A percentile compares a stretch with the other conserved stretches of the same genome.
These are phyloP conservation scores for Hiodon tergisus DNA, from an alignment of 2,113 vertebrate species.

Conservation along the genomic window DNA sequence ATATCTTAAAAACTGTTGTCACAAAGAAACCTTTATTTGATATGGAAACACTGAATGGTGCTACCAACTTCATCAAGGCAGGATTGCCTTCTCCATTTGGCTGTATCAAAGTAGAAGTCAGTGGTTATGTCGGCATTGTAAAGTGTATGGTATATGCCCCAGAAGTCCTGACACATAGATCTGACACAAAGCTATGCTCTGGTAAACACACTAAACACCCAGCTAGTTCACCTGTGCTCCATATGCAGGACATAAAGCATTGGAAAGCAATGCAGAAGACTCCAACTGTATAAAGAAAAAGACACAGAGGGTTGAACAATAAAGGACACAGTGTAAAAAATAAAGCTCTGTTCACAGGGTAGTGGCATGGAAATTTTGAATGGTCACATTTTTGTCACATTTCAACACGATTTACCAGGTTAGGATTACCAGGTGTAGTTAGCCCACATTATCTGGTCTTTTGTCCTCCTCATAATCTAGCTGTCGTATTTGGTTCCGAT, in stretches of 20 bases:
- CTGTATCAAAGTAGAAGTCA: neutral
- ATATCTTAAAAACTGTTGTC: neutral
- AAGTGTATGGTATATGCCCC: conserved; percentile 22
- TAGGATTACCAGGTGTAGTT: too few species aligned
- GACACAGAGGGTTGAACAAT: conserved; percentile 28
- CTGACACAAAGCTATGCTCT: conserved; percentile 27
- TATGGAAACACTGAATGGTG: neutral
- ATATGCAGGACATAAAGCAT: conserved; percentile 41
- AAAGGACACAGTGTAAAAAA: conserved; percentile 12
- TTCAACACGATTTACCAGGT: too few species aligned
- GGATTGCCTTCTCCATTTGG: neutral
- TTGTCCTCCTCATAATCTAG: too few species aligned
- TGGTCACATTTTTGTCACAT: neutral
- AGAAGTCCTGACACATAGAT: conserved; percentile 26
- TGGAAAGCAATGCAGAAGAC: conserved; percentile 43
- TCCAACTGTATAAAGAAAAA: conserved; percentile 42
- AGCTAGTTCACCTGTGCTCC: conserved; percentile 41
- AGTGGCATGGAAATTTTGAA: neutral
- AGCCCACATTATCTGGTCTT: too few species aligned
- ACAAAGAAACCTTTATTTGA: neutral
- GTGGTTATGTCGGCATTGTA: neutral
- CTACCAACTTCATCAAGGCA: neutral
- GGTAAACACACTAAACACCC: conserved; percentile 30
- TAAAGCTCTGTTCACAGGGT: neutral
- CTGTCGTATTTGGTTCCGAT: too few species aligned